Conservation (phyloP, 2,113 vertebrate species). For the western clawed frog (Xenopus tropicalis) region UCB_Xtro_10.0 CM004446.2:94801001-94801500, state of each 20-base stretch:
- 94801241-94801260: slow-evolving; percentile 12
- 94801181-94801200: neutral
- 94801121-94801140: slow-evolving; percentile 46
- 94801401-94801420: no score
- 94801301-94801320: neutral
- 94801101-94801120: slow-evolving; percentile 37
- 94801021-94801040: slow-evolving; percentile 38
- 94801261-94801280: slow-evolving; percentile 34
- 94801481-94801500: no score
- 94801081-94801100: slow-evolving; percentile 33
- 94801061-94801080: slow-evolving; percentile 38
- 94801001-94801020: slow-evolving; percentile 26
- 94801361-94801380: neutral
- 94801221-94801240: slow-evolving; percentile 19
- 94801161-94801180: slow-evolving; percentile 31
- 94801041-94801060: slow-evolving; percentile 30
- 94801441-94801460: no score
- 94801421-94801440: no score
- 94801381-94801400: no score
- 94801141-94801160: slow-evolving; percentile 34
- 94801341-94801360: neutral
- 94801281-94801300: slow-evolving; percentile 16
- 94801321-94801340: neutral
- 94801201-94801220: slow-evolving; percentile 2
- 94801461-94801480: no score